phyloP scores from a whole-genome alignment of 2,113 vertebrate species.

The Leucoraja erinaceus region DNA sequence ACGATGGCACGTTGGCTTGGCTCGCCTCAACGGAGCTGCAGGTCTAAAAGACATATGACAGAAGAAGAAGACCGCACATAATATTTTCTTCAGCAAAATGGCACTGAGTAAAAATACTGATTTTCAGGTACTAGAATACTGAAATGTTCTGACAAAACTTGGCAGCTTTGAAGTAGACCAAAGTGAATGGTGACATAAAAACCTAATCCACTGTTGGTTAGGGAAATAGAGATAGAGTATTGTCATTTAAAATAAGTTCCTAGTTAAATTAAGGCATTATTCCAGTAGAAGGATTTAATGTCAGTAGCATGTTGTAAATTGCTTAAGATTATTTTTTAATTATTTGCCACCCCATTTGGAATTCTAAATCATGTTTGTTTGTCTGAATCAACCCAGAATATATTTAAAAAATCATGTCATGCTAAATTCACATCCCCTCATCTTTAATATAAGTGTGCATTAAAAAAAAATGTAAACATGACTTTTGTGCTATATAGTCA shows the following conservation, averaged over 20 bases:
- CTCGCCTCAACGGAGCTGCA: no score
- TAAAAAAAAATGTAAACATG: neutral
- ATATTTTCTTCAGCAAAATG: no score
- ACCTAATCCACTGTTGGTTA: neutral
- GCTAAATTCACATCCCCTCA: neutral
- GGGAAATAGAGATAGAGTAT: neutral
- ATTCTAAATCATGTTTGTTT: neutral
- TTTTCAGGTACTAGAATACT: no score
- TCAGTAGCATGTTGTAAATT: neutral
- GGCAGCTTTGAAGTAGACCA: neutral
- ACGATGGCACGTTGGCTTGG: no score
- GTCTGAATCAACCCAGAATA: neutral
- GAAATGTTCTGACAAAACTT: no score
- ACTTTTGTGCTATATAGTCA: neutral
- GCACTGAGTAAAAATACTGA: no score
- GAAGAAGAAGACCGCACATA: no score
- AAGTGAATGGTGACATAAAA: neutral
- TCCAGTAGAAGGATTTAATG: neutral
- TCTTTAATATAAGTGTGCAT: neutral
- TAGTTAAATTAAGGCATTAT: neutral
- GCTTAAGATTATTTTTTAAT: no score
- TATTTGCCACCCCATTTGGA: neutral
- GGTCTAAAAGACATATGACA: no score
- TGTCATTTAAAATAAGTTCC: neutral
- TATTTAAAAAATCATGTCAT: neutral